Percentiles rank a stretch among this genome's conserved stretches.
These are phyloP conservation scores for Dasypus novemcinctus DNA, from an alignment of 2,113 vertebrate genomes.

Conservation along the genomic window DNA sequence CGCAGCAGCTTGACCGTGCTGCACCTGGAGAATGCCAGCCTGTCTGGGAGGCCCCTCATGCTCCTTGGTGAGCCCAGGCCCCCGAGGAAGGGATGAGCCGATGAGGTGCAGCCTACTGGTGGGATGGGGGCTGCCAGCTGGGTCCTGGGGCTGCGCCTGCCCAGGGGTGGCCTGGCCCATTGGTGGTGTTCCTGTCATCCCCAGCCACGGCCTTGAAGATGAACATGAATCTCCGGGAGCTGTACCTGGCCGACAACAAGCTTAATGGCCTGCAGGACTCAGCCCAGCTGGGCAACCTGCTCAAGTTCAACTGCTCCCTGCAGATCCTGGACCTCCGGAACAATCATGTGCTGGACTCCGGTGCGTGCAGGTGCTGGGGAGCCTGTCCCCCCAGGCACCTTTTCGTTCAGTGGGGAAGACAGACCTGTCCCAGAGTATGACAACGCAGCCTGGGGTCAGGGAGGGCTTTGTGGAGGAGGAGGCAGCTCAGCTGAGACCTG, in stretches of 20 bases:
- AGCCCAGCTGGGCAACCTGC: conserved; percentile 93
- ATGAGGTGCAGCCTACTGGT: fast-evolving
- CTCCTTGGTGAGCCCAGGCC: conserved; percentile 88
- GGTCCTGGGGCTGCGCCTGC: not conserved
- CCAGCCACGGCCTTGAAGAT: conserved; percentile 96
- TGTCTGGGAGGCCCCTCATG: conserved; percentile 94
- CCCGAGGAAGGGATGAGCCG: fast-evolving
- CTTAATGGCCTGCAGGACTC: conserved; percentile 96
- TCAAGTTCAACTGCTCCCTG: conserved; percentile 96
- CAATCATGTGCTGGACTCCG: conserved; percentile 95
- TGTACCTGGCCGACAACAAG: conserved; percentile 96
- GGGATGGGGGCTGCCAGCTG: not conserved
- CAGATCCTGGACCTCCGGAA: conserved; percentile 95
- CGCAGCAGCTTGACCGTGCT: conserved; percentile 93
- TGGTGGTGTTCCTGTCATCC: fast-evolving
- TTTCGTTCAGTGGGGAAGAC: not conserved
- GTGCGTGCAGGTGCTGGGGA: conserved; percentile 73
- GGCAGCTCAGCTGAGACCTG: not conserved
- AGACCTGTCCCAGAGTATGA: not conserved
- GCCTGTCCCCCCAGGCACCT: not conserved
- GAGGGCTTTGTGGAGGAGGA: not conserved
- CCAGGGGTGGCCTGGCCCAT: not conserved
- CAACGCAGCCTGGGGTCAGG: too few relatives aligned
- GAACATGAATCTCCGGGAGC: conserved; percentile 94
- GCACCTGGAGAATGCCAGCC: conserved; percentile 92